Conservation (phyloP, 2,797 vertebrate species). For the Bryconaethiops microstoma region DNA sequence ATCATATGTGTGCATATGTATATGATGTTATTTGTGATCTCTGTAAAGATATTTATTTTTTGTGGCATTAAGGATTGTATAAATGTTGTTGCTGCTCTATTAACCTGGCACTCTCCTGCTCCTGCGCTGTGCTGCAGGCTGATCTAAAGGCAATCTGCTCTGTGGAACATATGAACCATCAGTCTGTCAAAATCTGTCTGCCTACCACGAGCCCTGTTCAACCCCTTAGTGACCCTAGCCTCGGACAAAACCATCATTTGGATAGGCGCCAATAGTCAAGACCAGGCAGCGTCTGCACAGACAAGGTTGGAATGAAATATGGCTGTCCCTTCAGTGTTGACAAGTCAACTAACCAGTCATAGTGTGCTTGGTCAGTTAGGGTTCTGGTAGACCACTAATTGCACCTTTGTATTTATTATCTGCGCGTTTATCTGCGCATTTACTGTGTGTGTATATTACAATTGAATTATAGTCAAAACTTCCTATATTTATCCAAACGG, state of each 20-base stretch:
- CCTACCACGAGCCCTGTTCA: conserved; percentile 75
- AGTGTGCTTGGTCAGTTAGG: not conserved
- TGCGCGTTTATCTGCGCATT: no score
- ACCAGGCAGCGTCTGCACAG: not conserved
- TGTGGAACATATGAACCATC: conserved; percentile 61
- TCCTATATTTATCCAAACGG: no score
- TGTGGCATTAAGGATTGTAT: conserved; percentile 34
- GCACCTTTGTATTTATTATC: no score
- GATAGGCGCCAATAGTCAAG: conserved; percentile 61
- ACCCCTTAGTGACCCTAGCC: conserved; percentile 75
- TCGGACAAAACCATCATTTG: conserved; percentile 61
- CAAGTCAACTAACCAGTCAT: not conserved
- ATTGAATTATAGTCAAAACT: no score
- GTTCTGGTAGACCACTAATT: not conserved
- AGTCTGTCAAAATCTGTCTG: conserved; percentile 77
- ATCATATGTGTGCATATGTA: not conserved
- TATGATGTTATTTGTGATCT: conserved; percentile 22
- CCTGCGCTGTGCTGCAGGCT: conserved; percentile 74
- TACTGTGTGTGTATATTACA: no score
- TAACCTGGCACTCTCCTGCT: conserved; percentile 39
- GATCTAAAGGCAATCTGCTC: conserved; percentile 76
- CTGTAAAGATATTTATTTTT: conserved; percentile 2
- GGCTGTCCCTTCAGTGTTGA: not conserved
- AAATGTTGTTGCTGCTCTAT: not conserved
- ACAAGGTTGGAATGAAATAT: not conserved